phyloP scores from a whole-genome alignment of 2,113 vertebrate genomes.

The Micromys minutus region DNA sequence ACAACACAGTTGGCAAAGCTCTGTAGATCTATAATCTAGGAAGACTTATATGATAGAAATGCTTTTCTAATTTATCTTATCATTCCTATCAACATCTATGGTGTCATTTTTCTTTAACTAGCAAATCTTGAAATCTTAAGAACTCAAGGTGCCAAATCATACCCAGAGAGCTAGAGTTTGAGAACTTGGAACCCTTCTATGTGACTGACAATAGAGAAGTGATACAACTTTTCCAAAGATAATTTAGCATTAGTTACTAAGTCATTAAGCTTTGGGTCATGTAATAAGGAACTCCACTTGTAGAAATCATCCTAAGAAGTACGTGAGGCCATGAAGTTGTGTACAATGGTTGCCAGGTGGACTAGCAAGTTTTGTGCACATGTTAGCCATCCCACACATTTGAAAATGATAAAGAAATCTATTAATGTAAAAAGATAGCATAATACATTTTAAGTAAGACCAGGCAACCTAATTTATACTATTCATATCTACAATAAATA shows the following conservation, averaged over 20 bases:
- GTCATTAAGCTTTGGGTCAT: constrained; percentile 8
- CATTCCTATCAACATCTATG: background rate
- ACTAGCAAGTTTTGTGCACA: background rate
- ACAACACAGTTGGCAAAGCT: background rate
- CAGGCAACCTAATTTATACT: background rate
- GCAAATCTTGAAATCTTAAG: background rate
- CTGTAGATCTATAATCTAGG: background rate
- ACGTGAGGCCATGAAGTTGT: background rate
- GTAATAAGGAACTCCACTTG: constrained; percentile 1
- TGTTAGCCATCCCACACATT: background rate
- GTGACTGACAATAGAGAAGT: background rate
- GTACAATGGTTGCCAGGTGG: background rate
- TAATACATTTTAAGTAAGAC: background rate
- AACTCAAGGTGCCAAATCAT: background rate
- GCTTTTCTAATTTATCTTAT: background rate
- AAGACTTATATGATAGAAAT: background rate
- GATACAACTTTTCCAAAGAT: background rate
- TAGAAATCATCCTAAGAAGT: constrained; percentile 13
- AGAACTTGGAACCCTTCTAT: background rate
- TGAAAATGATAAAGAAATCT: background rate
- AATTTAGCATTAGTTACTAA: background rate
- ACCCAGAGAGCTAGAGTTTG: background rate
- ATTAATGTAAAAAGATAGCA: background rate
- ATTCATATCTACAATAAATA: background rate
- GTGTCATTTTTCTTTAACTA: background rate